phyloP scores from a whole-genome alignment of 2,888 invertebrate genomes.

The Octonoba sinensis region DNA sequence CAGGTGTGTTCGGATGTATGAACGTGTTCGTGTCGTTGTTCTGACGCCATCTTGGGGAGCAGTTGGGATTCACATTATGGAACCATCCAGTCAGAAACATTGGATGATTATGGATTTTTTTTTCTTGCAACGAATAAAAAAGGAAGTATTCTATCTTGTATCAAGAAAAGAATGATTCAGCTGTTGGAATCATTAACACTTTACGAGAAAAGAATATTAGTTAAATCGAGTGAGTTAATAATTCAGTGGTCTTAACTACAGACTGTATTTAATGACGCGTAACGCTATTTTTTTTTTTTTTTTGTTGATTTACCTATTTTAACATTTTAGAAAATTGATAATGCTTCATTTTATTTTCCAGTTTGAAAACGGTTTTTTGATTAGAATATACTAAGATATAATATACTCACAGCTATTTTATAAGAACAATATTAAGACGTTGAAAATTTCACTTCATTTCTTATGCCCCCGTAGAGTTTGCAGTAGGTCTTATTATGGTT shows the following conservation, averaged over 20 bases:
- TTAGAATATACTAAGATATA: too few species aligned
- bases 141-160: not conserved
- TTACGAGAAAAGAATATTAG: conserved; percentile 9
- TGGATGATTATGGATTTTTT: conserved; percentile 44
- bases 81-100: conserved; percentile 38
- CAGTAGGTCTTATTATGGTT: too few species aligned
- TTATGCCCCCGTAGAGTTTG: too few species aligned
- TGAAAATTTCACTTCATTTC: too few species aligned
- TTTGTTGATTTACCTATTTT: too few species aligned
- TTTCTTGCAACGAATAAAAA: not conserved
- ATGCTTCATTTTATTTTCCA: too few species aligned
- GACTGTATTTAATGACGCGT: not conserved
- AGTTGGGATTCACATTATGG: conserved; percentile 41
- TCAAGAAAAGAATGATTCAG: conserved; percentile 13
- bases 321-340: too few species aligned
- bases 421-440: too few species aligned
- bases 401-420: too few species aligned
- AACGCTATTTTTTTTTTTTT: too few species aligned
- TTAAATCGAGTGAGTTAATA: conserved; percentile 11
- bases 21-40: conserved; percentile 9
- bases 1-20: too few species aligned
- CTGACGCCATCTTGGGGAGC: conserved; percentile 39
- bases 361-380: too few species aligned
- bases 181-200: conserved; percentile 22
- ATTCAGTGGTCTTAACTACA: conserved; percentile 8